Percentiles rank a stretch among this genome's conserved stretches.
phyloP scores from a whole-genome alignment of 2,113 vertebrate species.

The Dasyprocta punctata region DNA sequence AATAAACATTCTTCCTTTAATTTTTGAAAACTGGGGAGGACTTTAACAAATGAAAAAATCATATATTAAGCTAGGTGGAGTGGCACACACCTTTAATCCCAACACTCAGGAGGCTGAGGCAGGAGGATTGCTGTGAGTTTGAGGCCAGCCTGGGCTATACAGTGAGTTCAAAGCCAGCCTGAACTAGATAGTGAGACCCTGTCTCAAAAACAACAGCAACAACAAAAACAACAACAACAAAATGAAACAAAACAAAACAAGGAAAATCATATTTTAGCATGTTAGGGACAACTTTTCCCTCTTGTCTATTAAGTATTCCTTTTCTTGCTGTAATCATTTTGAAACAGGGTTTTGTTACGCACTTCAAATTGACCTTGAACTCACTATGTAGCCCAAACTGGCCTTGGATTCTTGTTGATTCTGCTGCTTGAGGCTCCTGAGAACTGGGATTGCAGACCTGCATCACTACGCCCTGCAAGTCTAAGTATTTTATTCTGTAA shows the following conservation, averaged over 20 bases:
- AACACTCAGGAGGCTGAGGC: not conserved
- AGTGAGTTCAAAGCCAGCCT: not conserved
- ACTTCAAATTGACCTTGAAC: not conserved
- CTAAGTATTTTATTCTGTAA: not conserved
- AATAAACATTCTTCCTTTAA: not conserved
- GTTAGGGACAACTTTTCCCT: not conserved
- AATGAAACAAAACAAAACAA: not conserved
- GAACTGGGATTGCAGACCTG: not conserved
- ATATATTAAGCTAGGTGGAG: not conserved
- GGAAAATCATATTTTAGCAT: slow-evolving; percentile 26
- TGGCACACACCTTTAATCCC: not conserved
- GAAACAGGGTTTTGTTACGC: not conserved
- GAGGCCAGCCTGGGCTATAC: not conserved
- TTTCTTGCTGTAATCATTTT: not conserved
- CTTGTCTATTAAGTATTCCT: not conserved
- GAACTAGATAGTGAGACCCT: not conserved
- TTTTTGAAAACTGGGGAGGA: slow-evolving; percentile 40
- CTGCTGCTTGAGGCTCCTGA: not conserved
- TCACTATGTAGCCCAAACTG: not conserved
- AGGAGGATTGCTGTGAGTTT: not conserved
- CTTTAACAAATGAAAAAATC: slow-evolving; percentile 22
- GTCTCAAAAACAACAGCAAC: not conserved
- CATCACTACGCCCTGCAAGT: not conserved
- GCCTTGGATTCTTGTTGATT: not conserved
- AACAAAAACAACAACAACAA: not conserved